Percentiles rank a stretch among this genome's conserved stretches.
phyloP scores from a whole-genome alignment of 2,888 invertebrate genomes.

The Yponomeuta plumbellus region DNA sequence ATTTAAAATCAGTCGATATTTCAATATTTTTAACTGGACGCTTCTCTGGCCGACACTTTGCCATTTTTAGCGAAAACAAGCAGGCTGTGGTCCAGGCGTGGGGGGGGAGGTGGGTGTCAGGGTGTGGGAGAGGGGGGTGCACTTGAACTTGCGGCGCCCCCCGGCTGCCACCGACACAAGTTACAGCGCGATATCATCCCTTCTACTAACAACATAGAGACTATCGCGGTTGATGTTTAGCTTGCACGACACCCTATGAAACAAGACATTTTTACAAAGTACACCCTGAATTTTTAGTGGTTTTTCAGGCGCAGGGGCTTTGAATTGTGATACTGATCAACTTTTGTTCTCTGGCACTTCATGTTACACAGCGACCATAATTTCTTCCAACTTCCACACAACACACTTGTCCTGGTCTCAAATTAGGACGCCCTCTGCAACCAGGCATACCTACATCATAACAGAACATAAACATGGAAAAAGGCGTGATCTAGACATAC shows the following conservation, averaged over 20 bases:
- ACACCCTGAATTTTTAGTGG: not conserved
- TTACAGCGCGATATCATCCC: not conserved
- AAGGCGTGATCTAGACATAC: too few species aligned
- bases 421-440: too few species aligned
- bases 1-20: not conserved
- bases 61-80: not conserved
- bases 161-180: not conserved
- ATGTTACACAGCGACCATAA: too few species aligned
- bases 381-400: too few species aligned
- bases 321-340: too few species aligned
- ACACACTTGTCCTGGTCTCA: too few species aligned
- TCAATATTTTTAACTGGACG: not conserved
- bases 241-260: not conserved
- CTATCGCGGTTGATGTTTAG: not conserved
- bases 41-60: not conserved
- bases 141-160: constrained; percentile 17
- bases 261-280: not conserved
- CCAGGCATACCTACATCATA: too few species aligned
- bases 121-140: constrained; percentile 9
- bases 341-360: too few species aligned
- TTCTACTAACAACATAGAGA: not conserved
- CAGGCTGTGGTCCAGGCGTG: not conserved
- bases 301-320: too few species aligned
- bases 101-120: not conserved
- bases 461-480: too few species aligned